Evolutionary conservation across 1,140 invertebrate species (phyloP).

Genomic region (Thalassaphorura encarpata): DNA sequence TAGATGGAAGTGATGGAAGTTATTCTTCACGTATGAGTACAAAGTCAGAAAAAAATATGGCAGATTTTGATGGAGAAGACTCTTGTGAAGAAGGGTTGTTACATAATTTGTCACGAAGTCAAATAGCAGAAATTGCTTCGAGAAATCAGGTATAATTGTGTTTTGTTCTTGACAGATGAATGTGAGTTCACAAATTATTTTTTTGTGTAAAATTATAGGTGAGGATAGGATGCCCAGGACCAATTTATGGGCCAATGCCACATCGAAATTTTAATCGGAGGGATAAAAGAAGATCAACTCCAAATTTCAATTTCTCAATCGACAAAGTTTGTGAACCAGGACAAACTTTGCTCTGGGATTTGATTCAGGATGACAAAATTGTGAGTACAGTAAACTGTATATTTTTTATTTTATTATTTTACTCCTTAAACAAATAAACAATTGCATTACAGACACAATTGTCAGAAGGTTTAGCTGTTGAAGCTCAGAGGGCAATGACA

Average conservation of each 20-base stretch:
- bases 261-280: constrained; percentile 16
- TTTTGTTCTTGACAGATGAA: background rate
- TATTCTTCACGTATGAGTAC: constrained; percentile 80
- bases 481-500: constrained; percentile 83
- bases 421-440: no score
- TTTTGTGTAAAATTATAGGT: constrained; percentile 1
- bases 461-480: constrained; percentile 73
- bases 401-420: no score
- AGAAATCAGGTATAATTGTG: constrained; percentile 10
- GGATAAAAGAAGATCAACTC: constrained; percentile 19
- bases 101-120: constrained; percentile 53
- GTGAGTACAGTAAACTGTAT: no score
- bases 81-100: constrained; percentile 79
- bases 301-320: constrained; percentile 38
- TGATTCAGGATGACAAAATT: constrained; percentile 83
- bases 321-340: constrained; percentile 77
- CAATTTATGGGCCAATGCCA: constrained; percentile 21
- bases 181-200: background rate
- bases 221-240: constrained; percentile 5
- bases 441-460: constrained; percentile 54
- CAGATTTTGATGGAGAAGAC: constrained; percentile 87
- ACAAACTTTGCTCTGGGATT: constrained; percentile 84
- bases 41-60: constrained; percentile 91
- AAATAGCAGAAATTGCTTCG: constrained; percentile 23
- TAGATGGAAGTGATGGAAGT: constrained; percentile 47